Conservation (phyloP, 2,113 vertebrate species). For the Barnardius zonarius region DNA sequence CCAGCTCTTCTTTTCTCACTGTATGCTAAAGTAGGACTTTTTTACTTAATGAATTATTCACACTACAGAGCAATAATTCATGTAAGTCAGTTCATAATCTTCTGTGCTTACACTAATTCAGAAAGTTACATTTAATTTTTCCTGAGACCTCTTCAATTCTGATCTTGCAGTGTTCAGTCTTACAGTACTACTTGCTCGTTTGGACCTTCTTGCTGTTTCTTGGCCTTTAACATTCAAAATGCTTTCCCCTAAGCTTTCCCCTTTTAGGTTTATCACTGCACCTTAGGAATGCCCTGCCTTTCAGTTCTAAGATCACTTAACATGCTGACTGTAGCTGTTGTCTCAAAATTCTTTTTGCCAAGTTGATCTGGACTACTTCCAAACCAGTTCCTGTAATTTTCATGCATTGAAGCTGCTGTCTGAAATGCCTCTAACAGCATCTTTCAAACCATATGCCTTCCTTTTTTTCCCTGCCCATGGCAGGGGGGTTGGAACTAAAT, state of each 20-base stretch:
- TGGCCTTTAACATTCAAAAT: neutral
- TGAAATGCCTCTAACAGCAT: neutral
- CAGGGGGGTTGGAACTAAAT: no score
- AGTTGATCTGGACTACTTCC: neutral
- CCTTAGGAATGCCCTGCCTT: neutral
- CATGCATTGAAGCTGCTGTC: neutral
- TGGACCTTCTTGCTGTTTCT: neutral
- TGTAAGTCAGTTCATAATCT: conserved; percentile 24
- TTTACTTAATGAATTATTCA: conserved; percentile 62
- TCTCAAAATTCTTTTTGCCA: neutral
- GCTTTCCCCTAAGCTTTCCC: neutral
- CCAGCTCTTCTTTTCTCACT: neutral
- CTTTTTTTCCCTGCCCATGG: neutral
- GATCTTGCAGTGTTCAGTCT: neutral
- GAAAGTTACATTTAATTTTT: conserved; percentile 44
- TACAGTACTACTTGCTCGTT: neutral
- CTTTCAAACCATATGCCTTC: neutral
- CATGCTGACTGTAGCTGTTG: neutral
- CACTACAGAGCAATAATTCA: conserved; percentile 13
- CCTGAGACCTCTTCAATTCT: neutral
- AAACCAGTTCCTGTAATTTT: neutral
- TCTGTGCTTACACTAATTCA: conserved; percentile 32
- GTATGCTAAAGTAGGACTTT: conserved; percentile 13
- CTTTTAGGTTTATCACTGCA: neutral
- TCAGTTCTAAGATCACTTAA: neutral